A percentile compares a stretch with the other conserved stretches of the same genome.
phyloP scores from a whole-genome alignment of 1,140 invertebrate genomes.

The Forficula auricularia region DNA sequence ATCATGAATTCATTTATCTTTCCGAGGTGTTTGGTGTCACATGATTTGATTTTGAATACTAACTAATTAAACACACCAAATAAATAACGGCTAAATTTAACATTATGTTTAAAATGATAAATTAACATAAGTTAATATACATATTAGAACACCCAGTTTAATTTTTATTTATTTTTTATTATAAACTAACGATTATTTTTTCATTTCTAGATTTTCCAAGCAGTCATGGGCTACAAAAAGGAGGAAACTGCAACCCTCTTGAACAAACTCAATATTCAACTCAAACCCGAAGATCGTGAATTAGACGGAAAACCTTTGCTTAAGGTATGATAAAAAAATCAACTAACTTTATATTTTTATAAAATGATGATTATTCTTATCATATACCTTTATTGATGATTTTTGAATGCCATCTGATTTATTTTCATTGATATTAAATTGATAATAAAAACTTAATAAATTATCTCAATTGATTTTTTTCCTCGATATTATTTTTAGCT shows the following conservation, averaged over 20 bases:
- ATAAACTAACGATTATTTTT: background rate
- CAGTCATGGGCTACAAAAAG: conserved; percentile 96
- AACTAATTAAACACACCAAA: too few species aligned
- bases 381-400: background rate
- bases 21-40: too few species aligned
- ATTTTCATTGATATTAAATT: background rate
- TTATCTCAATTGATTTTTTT: too few species aligned
- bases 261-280: conserved; percentile 76
- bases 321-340: too few species aligned
- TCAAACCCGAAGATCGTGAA: conserved; percentile 89
- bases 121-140: too few species aligned
- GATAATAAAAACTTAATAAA: background rate
- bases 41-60: too few species aligned
- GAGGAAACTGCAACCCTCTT: conserved; percentile 76
- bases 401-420: conserved; percentile 1
- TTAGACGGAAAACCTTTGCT: conserved; percentile 83
- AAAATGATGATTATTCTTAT: conserved; percentile 17
- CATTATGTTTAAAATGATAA: too few species aligned
- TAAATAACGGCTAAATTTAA: too few species aligned
- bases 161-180: too few species aligned
- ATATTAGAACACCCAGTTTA: too few species aligned
- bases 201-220: conserved; percentile 61
- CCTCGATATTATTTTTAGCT: conserved; percentile 31
- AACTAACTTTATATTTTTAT: too few species aligned
- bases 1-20: too few species aligned